These are phyloP conservation scores for Neelides folsomi DNA, from an alignment of 2,888 invertebrate genomes.

Conservation along the genomic window DNA sequence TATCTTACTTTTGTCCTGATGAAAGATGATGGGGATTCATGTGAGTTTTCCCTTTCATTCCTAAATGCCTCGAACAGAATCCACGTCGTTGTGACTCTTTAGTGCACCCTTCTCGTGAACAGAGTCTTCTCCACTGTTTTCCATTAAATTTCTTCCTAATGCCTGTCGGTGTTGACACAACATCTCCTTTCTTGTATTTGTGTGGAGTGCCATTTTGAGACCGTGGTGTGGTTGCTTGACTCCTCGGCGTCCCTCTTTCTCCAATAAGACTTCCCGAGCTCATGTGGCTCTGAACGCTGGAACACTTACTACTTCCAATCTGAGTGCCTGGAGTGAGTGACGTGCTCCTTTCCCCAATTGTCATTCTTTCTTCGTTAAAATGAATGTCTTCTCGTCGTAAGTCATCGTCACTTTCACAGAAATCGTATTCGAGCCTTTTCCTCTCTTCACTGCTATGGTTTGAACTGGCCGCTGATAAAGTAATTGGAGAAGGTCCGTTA, in stretches of 20 bases:
- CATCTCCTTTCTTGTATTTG: slow-evolving; percentile 95
- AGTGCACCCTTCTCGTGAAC: slow-evolving; percentile 86
- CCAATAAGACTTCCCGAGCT: slow-evolving; percentile 65
- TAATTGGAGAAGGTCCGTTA: slow-evolving; percentile 37
- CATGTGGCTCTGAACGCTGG: slow-evolving; percentile 80
- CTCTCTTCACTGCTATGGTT: slow-evolving; percentile 38
- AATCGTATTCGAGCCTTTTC: slow-evolving; percentile 52
- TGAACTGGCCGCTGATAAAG: slow-evolving; percentile 37
- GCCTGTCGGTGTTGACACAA: slow-evolving; percentile 83
- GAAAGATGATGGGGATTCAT: slow-evolving; percentile 34
- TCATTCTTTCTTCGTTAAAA: slow-evolving; percentile 40
- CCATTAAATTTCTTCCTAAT: slow-evolving; percentile 99
- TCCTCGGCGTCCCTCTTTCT: slow-evolving; percentile 66
- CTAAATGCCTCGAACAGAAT: slow-evolving; percentile 90
- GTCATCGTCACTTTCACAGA: slow-evolving; percentile 80
- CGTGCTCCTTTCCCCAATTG: slow-evolving; percentile 29
- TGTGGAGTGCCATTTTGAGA: slow-evolving; percentile 88
- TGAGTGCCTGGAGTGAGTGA: slow-evolving; percentile 30
- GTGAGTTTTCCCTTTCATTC: slow-evolving; percentile 59
- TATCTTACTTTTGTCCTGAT: slow-evolving; percentile 11
- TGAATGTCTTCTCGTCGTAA: slow-evolving; percentile 71
- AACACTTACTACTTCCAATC: slow-evolving; percentile 66
- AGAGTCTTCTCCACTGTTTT: slow-evolving; percentile 95
- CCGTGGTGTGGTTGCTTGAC: slow-evolving; percentile 46
- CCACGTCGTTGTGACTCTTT: slow-evolving; percentile 96